phyloP scores from a whole-genome alignment of 2,797 vertebrate species.

The Sebastes taczanowskii region DNA sequence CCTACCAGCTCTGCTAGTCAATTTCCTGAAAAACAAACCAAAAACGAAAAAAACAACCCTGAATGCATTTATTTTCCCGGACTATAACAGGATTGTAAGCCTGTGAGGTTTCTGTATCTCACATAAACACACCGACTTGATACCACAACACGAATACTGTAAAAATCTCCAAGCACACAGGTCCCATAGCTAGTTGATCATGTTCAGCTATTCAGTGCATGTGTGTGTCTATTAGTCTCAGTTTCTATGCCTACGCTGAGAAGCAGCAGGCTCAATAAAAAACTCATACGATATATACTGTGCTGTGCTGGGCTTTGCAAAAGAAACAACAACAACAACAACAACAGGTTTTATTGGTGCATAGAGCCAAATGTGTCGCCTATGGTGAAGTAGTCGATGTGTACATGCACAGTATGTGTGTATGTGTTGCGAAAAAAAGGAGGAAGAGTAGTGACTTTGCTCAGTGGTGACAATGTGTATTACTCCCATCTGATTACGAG shows the following conservation, averaged over 20 bases:
- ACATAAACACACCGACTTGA: slow-evolving; percentile 8
- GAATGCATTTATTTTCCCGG: background rate
- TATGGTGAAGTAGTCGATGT: slow-evolving; percentile 4
- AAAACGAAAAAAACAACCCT: background rate
- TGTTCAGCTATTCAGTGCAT: slow-evolving; percentile 12
- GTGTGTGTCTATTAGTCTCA: background rate
- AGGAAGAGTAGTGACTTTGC: slow-evolving; percentile 30
- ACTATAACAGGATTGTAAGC: background rate
- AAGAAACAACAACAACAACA: background rate
- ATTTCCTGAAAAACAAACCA: background rate
- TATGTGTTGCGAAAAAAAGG: background rate
- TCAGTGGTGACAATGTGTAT: slow-evolving; percentile 39
- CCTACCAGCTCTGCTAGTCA: background rate
- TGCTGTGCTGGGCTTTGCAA: background rate
- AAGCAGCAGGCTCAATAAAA: slow-evolving; percentile 5
- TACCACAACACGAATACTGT: slow-evolving; percentile 4
- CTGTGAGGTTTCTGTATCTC: background rate
- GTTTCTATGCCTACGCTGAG: background rate
- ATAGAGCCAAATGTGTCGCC: slow-evolving; percentile 1
- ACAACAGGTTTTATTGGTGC: slow-evolving; percentile 6
- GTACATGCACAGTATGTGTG: background rate
- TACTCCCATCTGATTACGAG: slow-evolving; percentile 54
- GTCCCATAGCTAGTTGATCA: slow-evolving; percentile 12
- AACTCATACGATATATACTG: background rate
- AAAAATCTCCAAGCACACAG: slow-evolving; percentile 18